These are phyloP conservation scores for Drosophila triauraria DNA, from an alignment of 1,140 invertebrate genomes.

Conservation along the genomic window DNA sequence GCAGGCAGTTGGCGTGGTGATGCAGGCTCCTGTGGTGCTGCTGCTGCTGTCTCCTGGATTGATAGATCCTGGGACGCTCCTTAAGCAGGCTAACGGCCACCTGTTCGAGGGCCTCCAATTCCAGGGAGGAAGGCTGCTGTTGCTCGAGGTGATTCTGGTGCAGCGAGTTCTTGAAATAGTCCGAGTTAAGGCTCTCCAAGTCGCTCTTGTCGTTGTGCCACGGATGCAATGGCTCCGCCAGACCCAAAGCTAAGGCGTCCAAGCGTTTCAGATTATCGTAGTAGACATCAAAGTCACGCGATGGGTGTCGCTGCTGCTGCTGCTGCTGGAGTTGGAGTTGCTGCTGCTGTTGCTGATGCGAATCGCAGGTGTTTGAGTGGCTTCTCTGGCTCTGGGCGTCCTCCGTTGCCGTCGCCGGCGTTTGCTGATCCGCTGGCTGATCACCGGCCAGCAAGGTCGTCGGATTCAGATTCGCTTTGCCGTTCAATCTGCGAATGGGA, in stretches of 20 bases:
- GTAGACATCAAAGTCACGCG: constrained; percentile 82
- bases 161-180: constrained; percentile 87
- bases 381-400: constrained; percentile 67
- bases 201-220: constrained; percentile 86
- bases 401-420: constrained; percentile 22
- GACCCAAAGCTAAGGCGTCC: constrained; percentile 73
- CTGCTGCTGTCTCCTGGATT: constrained; percentile 68
- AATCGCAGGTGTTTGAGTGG: constrained; percentile 70
- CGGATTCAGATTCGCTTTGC: constrained; percentile 54
- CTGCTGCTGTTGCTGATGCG: constrained; percentile 66
- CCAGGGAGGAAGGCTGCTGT: constrained; percentile 65
- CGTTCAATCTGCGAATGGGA: constrained; percentile 62
- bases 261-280: constrained; percentile 84
- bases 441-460: constrained; percentile 48
- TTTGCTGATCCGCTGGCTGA: constrained; percentile 49
- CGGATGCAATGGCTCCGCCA: constrained; percentile 76
- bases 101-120: constrained; percentile 73
- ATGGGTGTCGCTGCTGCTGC: constrained; percentile 51
- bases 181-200: constrained; percentile 88
- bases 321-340: constrained; percentile 52
- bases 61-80: constrained; percentile 77
- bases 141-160: constrained; percentile 72
- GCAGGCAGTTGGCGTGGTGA: constrained; percentile 45
- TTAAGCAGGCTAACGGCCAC: constrained; percentile 58
- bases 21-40: constrained; percentile 41